Percentiles rank a stretch among this genome's conserved stretches.
phyloP scores from a whole-genome alignment of 1,140 invertebrate species.

The Plodia interpunctella region DNA sequence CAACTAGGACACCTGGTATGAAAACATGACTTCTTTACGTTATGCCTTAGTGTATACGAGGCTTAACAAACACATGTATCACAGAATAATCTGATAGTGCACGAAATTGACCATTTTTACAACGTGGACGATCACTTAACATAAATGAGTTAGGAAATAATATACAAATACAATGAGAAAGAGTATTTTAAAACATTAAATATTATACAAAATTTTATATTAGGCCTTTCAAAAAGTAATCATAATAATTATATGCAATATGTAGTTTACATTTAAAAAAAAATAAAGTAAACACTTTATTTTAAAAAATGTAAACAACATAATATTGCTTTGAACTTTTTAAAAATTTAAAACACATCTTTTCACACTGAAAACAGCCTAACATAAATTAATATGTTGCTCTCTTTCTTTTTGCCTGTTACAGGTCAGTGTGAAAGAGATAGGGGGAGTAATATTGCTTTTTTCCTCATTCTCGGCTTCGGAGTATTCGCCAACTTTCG shows the following conservation, averaged over 20 bases:
- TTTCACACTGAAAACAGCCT: not conserved
- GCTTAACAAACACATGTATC: constrained; percentile 63
- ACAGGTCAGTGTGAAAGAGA: not conserved
- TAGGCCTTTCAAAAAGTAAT: no score
- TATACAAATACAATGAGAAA: constrained; percentile 6
- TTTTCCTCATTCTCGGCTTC: not conserved
- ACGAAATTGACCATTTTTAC: constrained; percentile 69
- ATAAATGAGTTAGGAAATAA: constrained; percentile 6
- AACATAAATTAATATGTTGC: not conserved
- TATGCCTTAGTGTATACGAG: not conserved
- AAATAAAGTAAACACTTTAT: no score
- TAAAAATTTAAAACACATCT: no score
- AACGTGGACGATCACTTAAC: constrained; percentile 40
- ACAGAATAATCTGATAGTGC: constrained; percentile 74
- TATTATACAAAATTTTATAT: no score
- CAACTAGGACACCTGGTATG: no score
- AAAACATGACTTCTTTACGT: no score
- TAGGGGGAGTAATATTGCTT: not conserved
- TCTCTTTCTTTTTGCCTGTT: not conserved
- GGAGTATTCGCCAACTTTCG: not conserved
- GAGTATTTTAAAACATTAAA: no score
- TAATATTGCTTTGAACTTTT: no score
- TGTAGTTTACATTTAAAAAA: no score
- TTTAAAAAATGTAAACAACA: no score
- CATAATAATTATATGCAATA: no score